phyloP scores from a whole-genome alignment of 2,113 vertebrate species.

The Dipodomys merriami region DNA sequence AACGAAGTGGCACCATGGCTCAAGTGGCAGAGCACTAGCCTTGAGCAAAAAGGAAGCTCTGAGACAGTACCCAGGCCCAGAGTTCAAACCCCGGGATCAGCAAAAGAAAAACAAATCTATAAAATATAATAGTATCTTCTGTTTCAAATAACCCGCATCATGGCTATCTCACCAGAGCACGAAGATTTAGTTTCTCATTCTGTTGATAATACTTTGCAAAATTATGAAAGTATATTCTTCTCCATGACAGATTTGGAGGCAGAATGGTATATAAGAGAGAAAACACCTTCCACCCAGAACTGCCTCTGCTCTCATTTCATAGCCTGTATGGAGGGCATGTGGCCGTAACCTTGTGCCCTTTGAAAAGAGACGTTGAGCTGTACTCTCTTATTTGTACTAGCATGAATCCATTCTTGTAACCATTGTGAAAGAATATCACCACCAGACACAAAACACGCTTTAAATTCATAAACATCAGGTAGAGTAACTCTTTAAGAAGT shows the following conservation, averaged over 20 bases:
- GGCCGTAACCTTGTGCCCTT: background rate
- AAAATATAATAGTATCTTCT: background rate
- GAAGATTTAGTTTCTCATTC: background rate
- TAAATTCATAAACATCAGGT: background rate
- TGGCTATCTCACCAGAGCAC: background rate
- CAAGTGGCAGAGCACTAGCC: too few species aligned
- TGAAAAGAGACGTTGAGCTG: background rate
- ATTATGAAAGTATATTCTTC: background rate
- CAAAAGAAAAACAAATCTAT: background rate
- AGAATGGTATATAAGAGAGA: background rate
- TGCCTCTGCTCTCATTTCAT: background rate
- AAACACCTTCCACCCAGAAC: background rate
- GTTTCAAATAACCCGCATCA: background rate
- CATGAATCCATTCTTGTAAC: background rate
- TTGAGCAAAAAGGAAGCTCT: too few species aligned
- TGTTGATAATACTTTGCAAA: background rate
- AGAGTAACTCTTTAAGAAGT: background rate
- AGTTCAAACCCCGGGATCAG: too few species aligned
- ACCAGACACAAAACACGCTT: background rate
- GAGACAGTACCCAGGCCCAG: too few species aligned
- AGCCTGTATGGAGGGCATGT: background rate
- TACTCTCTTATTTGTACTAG: background rate
- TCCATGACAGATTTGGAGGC: background rate
- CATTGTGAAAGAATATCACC: slow-evolving; percentile 15
- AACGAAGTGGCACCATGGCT: too few species aligned